A percentile compares a stretch with the other conserved stretches of the same genome.
Evolutionary conservation across 2,113 vertebrate species (phyloP).

Genomic region (Limnothrissa miodon): DNA sequence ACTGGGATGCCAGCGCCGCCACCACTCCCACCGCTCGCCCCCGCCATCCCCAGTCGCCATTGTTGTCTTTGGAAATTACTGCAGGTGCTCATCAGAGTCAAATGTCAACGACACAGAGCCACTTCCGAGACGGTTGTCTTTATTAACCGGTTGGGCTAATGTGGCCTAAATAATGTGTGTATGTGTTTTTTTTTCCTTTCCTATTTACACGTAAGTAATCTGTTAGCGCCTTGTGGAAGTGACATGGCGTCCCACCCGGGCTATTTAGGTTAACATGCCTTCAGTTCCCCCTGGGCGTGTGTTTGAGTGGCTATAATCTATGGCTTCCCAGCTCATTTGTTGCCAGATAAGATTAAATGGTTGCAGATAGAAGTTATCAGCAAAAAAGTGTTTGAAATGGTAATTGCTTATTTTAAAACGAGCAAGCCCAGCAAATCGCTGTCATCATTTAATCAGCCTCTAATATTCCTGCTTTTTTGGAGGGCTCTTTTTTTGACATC

Average conservation of each 20-base stretch:
- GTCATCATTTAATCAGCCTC: conserved; percentile 35
- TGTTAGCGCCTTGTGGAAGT: not conserved
- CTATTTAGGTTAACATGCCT: not conserved
- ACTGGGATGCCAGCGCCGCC: conserved; percentile 57
- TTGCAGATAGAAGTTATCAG: conserved; percentile 25
- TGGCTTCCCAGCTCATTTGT: conserved; percentile 33
- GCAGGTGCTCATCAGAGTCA: conserved; percentile 57
- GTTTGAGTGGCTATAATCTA: conserved; percentile 20
- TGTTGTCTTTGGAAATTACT: conserved; percentile 70
- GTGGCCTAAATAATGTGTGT: conserved; percentile 59
- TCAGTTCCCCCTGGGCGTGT: not conserved
- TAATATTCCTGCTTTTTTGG: not conserved
- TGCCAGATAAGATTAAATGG: conserved; percentile 38
- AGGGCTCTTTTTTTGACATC: not conserved
- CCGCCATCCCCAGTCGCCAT: conserved; percentile 48
- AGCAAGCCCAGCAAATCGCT: conserved; percentile 2
- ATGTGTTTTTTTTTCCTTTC: conserved; percentile 40
- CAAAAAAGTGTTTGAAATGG: conserved; percentile 24
- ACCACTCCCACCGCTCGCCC: conserved; percentile 53
- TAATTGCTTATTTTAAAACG: conserved; percentile 42
- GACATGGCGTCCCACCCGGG: not conserved
- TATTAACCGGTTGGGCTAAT: conserved; percentile 67
- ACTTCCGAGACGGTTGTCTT: conserved; percentile 60
- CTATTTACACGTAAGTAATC: not conserved
- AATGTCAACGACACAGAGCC: conserved; percentile 58